Evolutionary conservation across 2,113 vertebrate species (phyloP).

Genomic region (Alethe castanea): DNA sequence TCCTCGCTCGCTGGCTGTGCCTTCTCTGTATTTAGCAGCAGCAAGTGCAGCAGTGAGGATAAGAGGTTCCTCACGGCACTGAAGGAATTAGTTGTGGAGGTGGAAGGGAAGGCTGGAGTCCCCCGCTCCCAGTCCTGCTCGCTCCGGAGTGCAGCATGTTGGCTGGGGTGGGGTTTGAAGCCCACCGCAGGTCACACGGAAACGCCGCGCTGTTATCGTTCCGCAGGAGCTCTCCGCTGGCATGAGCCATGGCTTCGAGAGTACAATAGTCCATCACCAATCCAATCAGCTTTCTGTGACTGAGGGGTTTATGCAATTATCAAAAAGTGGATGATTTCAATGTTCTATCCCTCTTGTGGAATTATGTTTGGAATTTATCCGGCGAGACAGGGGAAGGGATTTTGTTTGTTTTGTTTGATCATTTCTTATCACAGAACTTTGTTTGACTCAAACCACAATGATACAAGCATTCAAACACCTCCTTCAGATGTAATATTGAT

Average conservation of each 20-base stretch:
- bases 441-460: conserved; percentile 68
- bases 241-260: conserved; percentile 56
- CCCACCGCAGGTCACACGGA: neutral
- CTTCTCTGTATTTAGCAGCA: neutral
- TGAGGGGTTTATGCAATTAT: conserved; percentile 69
- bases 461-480: conserved; percentile 68
- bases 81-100: conserved; percentile 49
- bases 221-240: conserved; percentile 35
- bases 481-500: conserved; percentile 74
- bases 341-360: conserved; percentile 64
- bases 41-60: conserved; percentile 24
- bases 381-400: conserved; percentile 37
- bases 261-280: conserved; percentile 56
- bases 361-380: conserved; percentile 68
- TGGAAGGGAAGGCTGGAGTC: neutral
- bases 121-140: neutral
- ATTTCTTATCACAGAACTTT: conserved; percentile 74
- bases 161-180: conserved; percentile 23
- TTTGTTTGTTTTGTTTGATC: conserved; percentile 74
- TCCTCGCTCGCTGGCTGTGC: neutral
- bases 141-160: neutral
- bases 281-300: conserved; percentile 66
- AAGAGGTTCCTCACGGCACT: conserved; percentile 37
- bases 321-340: conserved; percentile 63
- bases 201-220: neutral